phyloP scores from a whole-genome alignment of 2,888 invertebrate species.

The Polyommatus iphigenia region DNA sequence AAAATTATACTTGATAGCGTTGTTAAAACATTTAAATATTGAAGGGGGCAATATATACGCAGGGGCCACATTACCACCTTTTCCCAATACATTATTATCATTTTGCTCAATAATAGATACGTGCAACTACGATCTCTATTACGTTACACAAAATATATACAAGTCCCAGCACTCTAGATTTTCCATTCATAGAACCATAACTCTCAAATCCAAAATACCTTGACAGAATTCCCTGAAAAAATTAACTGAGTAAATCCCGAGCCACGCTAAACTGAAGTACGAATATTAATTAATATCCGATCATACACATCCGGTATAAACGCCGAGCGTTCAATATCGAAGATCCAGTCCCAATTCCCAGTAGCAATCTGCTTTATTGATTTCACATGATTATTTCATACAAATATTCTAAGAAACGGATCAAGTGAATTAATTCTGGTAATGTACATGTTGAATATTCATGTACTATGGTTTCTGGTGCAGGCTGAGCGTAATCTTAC shows the following conservation, averaged over 20 bases:
- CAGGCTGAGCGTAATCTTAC: neutral
- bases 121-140: no score
- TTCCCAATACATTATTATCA: no score
- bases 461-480: neutral
- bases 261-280: neutral
- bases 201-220: neutral
- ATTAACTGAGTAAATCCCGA: neutral
- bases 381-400: constrained; percentile 18
- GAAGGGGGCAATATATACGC: no score
- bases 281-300: neutral
- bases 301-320: neutral
- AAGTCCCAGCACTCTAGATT: no score
- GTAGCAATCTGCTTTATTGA: constrained; percentile 26
- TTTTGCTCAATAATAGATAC: no score
- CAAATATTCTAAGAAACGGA: constrained; percentile 4
- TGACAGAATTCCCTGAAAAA: neutral
- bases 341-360: constrained; percentile 18
- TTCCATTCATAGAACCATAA: no score
- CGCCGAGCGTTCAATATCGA: constrained; percentile 18
- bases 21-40: no score
- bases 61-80: no score
- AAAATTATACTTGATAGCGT: no score
- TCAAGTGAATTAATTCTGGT: neutral
- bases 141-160: no score
- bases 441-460: neutral